Conservation (phyloP, 2,888 invertebrate genomes). For the Ceratothoa steindachneri region DNA sequence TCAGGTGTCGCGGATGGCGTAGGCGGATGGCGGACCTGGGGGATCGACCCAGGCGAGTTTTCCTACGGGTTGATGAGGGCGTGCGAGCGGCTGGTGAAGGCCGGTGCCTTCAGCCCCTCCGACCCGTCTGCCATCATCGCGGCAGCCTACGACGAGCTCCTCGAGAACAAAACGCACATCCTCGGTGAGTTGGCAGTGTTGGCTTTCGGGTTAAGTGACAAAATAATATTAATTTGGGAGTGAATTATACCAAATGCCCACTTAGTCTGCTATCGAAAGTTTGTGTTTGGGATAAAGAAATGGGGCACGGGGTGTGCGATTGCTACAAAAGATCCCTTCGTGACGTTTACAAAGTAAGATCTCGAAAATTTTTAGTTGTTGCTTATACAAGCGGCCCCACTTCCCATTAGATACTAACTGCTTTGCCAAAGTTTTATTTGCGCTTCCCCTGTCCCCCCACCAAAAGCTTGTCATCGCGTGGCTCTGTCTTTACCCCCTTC, state of each 20-base stretch:
- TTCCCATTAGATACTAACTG: no score
- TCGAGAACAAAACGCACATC: slow-evolving; percentile 79
- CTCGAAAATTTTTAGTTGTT: no score
- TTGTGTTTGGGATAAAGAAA: not conserved
- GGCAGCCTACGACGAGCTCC: slow-evolving; percentile 64
- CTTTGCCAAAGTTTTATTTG: no score
- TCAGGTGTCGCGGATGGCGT: slow-evolving; percentile 97
- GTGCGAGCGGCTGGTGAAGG: slow-evolving; percentile 84
- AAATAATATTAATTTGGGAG: no score
- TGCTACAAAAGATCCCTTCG: no score
- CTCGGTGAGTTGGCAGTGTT: slow-evolving; percentile 56
- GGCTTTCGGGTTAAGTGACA: no score
- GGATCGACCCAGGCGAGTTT: slow-evolving; percentile 95
- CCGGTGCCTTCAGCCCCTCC: slow-evolving; percentile 79
- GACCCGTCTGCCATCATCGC: slow-evolving; percentile 85
- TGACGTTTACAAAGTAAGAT: no score
- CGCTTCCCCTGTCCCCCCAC: not conserved
- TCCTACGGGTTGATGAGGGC: slow-evolving; percentile 89
- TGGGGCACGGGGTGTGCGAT: not conserved
- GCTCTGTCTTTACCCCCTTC: not conserved
- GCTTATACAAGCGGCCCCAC: no score
- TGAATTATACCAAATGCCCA: no score
- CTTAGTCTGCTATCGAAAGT: not conserved
- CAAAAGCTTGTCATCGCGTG: not conserved
- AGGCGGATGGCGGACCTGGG: slow-evolving; percentile 96